Base-by-base conservation (phyloP, 2,888 invertebrate genomes). In the Campoplex capitator region DNA sequence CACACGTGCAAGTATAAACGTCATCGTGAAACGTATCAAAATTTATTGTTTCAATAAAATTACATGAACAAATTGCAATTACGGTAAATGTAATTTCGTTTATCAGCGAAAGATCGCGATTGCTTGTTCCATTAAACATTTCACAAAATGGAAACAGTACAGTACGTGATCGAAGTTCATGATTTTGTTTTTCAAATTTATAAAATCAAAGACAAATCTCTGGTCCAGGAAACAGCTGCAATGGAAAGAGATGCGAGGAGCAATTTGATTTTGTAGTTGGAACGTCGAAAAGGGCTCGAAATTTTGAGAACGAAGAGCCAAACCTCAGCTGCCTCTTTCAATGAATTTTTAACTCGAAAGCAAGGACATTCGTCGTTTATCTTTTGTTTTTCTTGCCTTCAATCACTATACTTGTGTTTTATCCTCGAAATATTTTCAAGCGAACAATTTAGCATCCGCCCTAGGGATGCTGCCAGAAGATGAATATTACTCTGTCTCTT, bases 381-480 rank as follows among this genome's bases (percentile, higher is more conserved):
- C 18, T 62, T 62, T 51, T 48, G 71, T 85, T 58, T 38, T 81
- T 42, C 38, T 35, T 45, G 42, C 67, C 38, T 42, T 11, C 51
- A 58, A 35, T 67, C 62, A 9, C 45, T 11, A 23, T 23, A 56
- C 48, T 58, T 51, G 62, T 76, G 45, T 51, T 62, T 38, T 32
- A 18, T 28, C 28, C n/a, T 32, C 16, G 32, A 68, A 76, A 70
- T 82, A 32, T 56, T 54, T 82, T 58, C 82, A n/a, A 2, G 51
- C 58, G n/a, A 74, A 76, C 38, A 83, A 58, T 76, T 32, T 68
- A 65, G 51, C 45, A 56, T 73, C 56, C 32, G 18, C 45, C 45
- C 73, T 11, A 23, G 82, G 74, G 58, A 74, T 35, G 77, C 51
- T 78, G 74, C 65, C 13, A 48, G 54, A 80, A 23, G 58, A 80